Percentiles rank a stretch among this genome's conserved stretches.
These are phyloP conservation scores for Rhodinocichla rosea DNA, from an alignment of 2,113 vertebrate genomes.

Conservation along the genomic window DNA sequence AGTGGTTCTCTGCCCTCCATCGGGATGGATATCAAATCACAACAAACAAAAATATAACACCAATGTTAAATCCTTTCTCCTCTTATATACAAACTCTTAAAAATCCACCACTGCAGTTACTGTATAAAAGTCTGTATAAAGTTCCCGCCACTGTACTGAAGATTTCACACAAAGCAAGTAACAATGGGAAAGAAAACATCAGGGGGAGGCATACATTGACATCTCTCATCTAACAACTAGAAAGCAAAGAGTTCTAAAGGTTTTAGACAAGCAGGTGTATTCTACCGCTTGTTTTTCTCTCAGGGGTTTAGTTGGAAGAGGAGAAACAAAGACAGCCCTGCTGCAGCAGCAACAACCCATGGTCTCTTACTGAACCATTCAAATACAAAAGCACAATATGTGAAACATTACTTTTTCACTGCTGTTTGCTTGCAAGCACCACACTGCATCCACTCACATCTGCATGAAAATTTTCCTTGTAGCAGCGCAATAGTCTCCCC, in stretches of 20 bases:
- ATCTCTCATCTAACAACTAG: not conserved
- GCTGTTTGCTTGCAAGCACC: not conserved
- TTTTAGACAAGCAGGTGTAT: not conserved
- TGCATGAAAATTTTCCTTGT: not conserved
- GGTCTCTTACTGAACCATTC: not conserved
- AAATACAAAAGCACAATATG: not conserved
- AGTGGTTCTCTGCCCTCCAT: not conserved
- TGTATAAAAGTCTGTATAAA: not conserved
- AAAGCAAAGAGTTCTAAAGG: not conserved
- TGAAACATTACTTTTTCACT: not conserved
- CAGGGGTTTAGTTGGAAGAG: not conserved
- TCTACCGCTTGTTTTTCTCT: not conserved
- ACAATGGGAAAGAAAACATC: not conserved
- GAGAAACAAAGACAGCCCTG: not conserved
- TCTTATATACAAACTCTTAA: not conserved
- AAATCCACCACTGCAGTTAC: not conserved
- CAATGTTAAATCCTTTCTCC: not conserved
- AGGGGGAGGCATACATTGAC: rapidly evolving
- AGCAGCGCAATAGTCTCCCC: not conserved
- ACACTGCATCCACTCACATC: not conserved
- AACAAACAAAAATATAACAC: not conserved
- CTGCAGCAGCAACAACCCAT: not conserved
- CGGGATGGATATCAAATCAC: not conserved
- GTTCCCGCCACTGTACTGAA: not conserved
- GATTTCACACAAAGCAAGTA: not conserved